phyloP scores from a whole-genome alignment of 2,113 vertebrate species.

The Laticauda colubrina region DNA sequence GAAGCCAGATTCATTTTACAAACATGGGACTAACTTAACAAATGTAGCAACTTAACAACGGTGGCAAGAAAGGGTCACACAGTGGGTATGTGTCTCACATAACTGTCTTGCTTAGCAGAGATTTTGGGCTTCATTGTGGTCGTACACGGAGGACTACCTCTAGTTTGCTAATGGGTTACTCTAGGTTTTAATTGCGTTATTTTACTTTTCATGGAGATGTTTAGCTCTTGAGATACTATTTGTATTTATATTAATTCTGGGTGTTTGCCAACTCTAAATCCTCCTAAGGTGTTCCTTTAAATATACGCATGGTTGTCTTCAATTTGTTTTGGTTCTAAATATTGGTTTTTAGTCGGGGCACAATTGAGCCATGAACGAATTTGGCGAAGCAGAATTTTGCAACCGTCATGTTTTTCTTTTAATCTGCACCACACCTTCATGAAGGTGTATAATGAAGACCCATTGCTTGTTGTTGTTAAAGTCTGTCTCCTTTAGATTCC shows the following conservation, averaged over 20 bases:
- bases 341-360: not conserved
- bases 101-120: no score
- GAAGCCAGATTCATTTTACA: no score
- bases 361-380: not conserved
- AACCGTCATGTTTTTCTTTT: not conserved
- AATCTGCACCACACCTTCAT: not conserved
- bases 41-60: no score
- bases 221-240: not conserved
- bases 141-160: no score
- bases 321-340: not conserved
- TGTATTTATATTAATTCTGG: not conserved
- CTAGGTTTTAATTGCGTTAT: not conserved
- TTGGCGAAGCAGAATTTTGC: not conserved
- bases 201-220: not conserved
- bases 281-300: not conserved
- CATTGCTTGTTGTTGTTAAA: not conserved
- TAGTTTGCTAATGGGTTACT: not conserved
- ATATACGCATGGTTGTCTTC: not conserved
- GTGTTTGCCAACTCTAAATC: not conserved
- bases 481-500: not conserved
- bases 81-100: no score
- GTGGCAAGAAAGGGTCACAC: no score
- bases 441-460: not conserved
- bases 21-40: no score
- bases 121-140: no score